Evolutionary conservation across 92 coral and sea anemone genomes (phyloP).

Genomic region (Palythoa caribaeorum): DNA sequence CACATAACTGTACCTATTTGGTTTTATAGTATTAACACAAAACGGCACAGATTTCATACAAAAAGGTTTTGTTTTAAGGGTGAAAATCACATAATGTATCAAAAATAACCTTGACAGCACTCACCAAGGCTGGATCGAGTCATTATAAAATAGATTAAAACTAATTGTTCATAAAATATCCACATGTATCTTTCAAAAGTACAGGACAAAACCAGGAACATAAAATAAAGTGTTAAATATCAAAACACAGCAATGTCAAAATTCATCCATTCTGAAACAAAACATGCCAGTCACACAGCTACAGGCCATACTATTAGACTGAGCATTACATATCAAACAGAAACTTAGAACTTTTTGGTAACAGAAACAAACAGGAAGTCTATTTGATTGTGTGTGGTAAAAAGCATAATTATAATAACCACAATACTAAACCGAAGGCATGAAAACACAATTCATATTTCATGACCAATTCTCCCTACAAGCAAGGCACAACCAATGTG

Average conservation of each 20-base stretch:
- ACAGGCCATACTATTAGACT: conserved; percentile 40
- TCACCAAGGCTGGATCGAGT: conserved; percentile 14
- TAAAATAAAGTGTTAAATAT: conserved; percentile 28
- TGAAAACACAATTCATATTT: conserved; percentile 25
- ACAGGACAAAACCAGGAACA: conserved; percentile 30
- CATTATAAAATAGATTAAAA: conserved; percentile 19
- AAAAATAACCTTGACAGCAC: conserved; percentile 21
- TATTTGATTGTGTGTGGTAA: conserved; percentile 27
- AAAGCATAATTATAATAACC: conserved; percentile 14
- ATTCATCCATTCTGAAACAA: conserved; percentile 22
- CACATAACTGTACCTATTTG: conserved; percentile 23
- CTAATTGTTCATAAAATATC: conserved; percentile 27
- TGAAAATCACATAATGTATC: conserved; percentile 25
- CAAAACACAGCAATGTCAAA: conserved; percentile 28
- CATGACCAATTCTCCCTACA: conserved; percentile 42
- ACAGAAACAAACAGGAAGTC: conserved; percentile 14
- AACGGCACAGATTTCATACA: conserved; percentile 25
- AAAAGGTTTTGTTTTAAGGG: conserved; percentile 33
- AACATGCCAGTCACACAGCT: conserved; percentile 2
- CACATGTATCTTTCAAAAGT: conserved; percentile 24
- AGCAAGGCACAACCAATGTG: conserved; percentile 53
- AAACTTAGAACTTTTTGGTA: conserved; percentile 12
- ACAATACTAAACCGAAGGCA: conserved; percentile 7
- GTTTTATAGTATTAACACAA: conserved; percentile 32
- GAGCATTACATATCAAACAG: conserved; percentile 35